Conservation (phyloP, 2,113 vertebrate species). For the Poeciliopsis turrubarensis region DNA sequence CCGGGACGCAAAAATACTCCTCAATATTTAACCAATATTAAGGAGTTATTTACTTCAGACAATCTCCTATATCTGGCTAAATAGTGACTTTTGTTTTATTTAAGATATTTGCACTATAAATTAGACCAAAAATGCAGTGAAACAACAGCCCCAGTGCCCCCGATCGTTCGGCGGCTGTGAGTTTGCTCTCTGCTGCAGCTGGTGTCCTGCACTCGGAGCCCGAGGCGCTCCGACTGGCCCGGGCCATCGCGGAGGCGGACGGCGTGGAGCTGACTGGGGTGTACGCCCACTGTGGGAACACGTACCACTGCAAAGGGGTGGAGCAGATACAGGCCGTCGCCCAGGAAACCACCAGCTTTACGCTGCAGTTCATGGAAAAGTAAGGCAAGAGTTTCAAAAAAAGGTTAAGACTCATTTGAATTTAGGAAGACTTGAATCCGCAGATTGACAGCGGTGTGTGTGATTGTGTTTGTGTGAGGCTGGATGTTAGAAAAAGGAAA, state of each 20-base stretch:
- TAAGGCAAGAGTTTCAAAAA: slow-evolving; percentile 50
- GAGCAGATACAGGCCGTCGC: slow-evolving; percentile 78
- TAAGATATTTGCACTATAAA: too few species aligned
- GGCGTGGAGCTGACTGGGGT: slow-evolving; percentile 80
- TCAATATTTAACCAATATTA: too few species aligned
- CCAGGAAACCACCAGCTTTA: slow-evolving; percentile 73
- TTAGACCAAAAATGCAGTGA: too few species aligned
- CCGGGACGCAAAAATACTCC: not conserved
- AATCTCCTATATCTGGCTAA: too few species aligned
- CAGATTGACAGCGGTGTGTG: too few species aligned
- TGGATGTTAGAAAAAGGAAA: too few species aligned
- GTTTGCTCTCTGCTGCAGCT: slow-evolving; percentile 56
- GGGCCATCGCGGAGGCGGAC: slow-evolving; percentile 57
- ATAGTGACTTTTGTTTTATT: too few species aligned
- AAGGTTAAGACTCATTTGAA: too few species aligned
- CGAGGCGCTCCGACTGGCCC: slow-evolving; percentile 73
- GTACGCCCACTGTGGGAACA: slow-evolving; percentile 87
- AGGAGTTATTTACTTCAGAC: too few species aligned
- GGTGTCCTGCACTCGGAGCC: slow-evolving; percentile 79
- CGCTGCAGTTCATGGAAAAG: slow-evolving; percentile 82
- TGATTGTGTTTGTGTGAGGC: too few species aligned
- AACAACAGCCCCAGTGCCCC: not conserved
- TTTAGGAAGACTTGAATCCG: too few species aligned
- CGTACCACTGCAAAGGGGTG: slow-evolving; percentile 79
- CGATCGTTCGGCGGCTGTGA: not conserved